Evolutionary conservation across 2,113 vertebrate species (phyloP).

Genomic region (Dasyurus viverrinus): DNA sequence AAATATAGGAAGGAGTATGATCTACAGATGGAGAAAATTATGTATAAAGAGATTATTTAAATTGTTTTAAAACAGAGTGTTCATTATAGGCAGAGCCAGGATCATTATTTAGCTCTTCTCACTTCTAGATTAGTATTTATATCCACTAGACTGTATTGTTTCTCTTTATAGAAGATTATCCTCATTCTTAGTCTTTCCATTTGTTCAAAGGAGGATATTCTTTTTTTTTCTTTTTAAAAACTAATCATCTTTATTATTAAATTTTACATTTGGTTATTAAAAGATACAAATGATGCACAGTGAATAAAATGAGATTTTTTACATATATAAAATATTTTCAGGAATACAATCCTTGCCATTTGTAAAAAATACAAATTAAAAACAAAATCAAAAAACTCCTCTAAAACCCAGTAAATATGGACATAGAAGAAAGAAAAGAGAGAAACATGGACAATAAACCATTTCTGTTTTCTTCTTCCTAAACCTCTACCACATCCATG

Average conservation of each 20-base stretch:
- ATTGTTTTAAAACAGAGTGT: slow-evolving; percentile 27
- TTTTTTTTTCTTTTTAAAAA: background rate
- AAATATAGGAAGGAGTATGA: slow-evolving; percentile 7
- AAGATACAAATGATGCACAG: too few species aligned
- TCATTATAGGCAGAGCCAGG: background rate
- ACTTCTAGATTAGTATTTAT: slow-evolving; percentile 1
- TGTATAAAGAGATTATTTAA: background rate
- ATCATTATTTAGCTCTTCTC: slow-evolving; percentile 20
- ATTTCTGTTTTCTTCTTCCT: background rate
- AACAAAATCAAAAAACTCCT: background rate
- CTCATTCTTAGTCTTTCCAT: background rate
- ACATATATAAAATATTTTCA: background rate
- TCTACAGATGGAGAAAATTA: background rate
- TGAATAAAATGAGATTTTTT: too few species aligned
- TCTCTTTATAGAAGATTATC: slow-evolving; percentile 6
- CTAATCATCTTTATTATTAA: background rate
- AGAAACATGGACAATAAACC: background rate
- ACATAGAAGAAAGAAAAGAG: background rate
- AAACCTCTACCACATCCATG: background rate
- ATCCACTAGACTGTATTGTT: background rate
- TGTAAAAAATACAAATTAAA: background rate
- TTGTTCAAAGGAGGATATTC: background rate
- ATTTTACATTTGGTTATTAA: too few species aligned
- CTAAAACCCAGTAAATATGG: background rate
- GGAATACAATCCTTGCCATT: background rate